Percentiles rank a stretch among this genome's conserved stretches.
These are phyloP conservation scores for Ceyx melanurus DNA, from an alignment of 2,113 vertebrate species.

Conservation along the genomic window DNA sequence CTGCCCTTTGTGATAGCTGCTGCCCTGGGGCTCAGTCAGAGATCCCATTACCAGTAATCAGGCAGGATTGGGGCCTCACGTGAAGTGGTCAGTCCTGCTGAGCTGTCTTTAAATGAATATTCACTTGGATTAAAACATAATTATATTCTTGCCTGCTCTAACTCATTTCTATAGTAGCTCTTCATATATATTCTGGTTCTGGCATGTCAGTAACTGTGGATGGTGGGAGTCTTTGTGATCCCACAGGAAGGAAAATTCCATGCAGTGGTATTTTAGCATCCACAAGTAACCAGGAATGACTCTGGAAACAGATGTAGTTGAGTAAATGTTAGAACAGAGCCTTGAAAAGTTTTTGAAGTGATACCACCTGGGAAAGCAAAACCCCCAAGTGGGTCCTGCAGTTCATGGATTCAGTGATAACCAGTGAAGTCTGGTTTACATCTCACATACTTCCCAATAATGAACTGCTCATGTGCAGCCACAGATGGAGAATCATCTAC, in stretches of 20 bases:
- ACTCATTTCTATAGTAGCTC: not conserved
- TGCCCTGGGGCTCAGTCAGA: conserved; percentile 6
- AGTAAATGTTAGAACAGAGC: not conserved
- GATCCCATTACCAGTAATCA: not conserved
- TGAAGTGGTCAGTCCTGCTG: not conserved
- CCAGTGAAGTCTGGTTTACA: not conserved
- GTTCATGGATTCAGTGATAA: not conserved
- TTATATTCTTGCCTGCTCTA: not conserved
- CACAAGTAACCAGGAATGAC: not conserved
- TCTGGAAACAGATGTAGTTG: not conserved
- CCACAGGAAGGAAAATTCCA: too few relatives aligned
- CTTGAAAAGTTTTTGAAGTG: not conserved
- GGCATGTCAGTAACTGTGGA: rapidly evolving
- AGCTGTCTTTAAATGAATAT: not conserved
- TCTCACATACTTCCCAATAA: not conserved
- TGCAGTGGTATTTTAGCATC: too few relatives aligned
- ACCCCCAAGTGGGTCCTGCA: not conserved
- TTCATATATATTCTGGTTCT: not conserved
- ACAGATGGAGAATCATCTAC: not conserved
- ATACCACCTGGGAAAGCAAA: not conserved
- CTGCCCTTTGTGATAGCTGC: not conserved
- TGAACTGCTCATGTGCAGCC: not conserved
- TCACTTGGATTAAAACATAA: not conserved
- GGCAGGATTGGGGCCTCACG: not conserved
- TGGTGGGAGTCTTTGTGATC: too few relatives aligned